phyloP scores from a whole-genome alignment of 2,113 vertebrate genomes.

The Thamnaconus septentrionalis region DNA sequence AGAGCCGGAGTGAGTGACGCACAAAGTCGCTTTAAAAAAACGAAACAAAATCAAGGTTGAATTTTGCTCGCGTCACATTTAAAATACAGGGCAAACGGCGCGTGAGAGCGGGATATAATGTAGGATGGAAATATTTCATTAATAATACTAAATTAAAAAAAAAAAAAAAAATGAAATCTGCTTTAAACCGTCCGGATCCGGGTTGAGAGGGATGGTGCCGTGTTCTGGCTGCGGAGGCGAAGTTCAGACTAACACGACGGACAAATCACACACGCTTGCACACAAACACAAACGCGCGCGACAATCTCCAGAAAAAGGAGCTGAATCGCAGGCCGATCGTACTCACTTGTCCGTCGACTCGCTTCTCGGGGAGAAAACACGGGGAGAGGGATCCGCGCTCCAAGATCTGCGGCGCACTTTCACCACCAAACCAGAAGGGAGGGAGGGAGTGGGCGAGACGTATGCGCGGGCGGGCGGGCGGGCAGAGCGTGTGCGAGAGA shows the following conservation, averaged over 20 bases:
- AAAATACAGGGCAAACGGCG: too few relatives aligned
- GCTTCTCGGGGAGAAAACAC: constrained; percentile 46
- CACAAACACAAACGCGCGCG: neutral
- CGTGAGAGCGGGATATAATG: too few relatives aligned
- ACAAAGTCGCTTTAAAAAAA: too few relatives aligned
- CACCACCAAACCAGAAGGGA: too few relatives aligned
- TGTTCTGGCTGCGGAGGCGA: too few relatives aligned
- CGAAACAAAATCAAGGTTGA: too few relatives aligned
- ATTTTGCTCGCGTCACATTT: too few relatives aligned
- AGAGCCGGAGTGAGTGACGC: too few relatives aligned
- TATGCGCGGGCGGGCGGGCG: constrained; percentile 29
- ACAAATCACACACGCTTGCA: neutral
- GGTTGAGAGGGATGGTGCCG: too few relatives aligned
- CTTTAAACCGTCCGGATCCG: too few relatives aligned
- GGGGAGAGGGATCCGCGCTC: constrained; percentile 44
- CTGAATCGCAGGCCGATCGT: neutral
- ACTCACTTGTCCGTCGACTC: constrained; percentile 53
- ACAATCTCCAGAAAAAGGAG: neutral
- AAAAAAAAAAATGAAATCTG: neutral
- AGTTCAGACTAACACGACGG: neutral
- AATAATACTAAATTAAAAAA: neutral
- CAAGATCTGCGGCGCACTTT: constrained; percentile 57
- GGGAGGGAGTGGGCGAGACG: constrained; percentile 46
- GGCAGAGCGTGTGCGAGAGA: constrained; percentile 4
- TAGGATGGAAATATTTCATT: neutral